Conservation (phyloP, 2,888 invertebrate species). For the Megastigmus dorsalis region DNA sequence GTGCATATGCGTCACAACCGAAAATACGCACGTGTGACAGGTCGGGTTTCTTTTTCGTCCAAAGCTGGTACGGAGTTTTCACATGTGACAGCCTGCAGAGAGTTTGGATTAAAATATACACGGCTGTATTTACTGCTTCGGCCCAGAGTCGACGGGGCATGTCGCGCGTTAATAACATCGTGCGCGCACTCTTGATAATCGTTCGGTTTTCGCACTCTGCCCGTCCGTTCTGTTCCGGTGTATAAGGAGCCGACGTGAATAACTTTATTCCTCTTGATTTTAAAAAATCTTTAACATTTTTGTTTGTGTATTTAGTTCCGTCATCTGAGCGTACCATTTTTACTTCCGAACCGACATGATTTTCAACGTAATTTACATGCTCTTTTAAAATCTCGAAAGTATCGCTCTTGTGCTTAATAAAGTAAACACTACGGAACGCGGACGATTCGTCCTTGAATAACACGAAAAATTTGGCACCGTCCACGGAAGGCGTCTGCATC, state of each 20-base stretch:
- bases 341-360: background rate
- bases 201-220: constrained; percentile 43
- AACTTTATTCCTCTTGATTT: constrained; percentile 56
- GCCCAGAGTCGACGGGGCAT: constrained; percentile 29
- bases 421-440: constrained; percentile 2
- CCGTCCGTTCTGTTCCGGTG: constrained; percentile 44
- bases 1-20: constrained; percentile 28
- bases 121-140: constrained; percentile 42
- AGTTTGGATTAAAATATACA: constrained; percentile 34
- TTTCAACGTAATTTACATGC: background rate
- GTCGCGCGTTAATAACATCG: constrained; percentile 30
- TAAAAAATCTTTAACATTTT: constrained; percentile 30
- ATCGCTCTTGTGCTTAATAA: constrained; percentile 26
- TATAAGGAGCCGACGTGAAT: constrained; percentile 33
- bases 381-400: background rate
- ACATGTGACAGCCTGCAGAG: background rate
- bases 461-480: background rate
- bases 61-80: constrained; percentile 43
- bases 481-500: background rate
- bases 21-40: constrained; percentile 28
- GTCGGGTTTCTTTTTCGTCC: constrained; percentile 33
- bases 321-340: constrained; percentile 1
- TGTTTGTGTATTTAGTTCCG: constrained; percentile 14
- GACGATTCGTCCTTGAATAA: constrained; percentile 21
- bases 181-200: constrained; percentile 30